Evolutionary conservation across 2,888 invertebrate species (phyloP).

Genomic region (Plemyria rubiginata): DNA sequence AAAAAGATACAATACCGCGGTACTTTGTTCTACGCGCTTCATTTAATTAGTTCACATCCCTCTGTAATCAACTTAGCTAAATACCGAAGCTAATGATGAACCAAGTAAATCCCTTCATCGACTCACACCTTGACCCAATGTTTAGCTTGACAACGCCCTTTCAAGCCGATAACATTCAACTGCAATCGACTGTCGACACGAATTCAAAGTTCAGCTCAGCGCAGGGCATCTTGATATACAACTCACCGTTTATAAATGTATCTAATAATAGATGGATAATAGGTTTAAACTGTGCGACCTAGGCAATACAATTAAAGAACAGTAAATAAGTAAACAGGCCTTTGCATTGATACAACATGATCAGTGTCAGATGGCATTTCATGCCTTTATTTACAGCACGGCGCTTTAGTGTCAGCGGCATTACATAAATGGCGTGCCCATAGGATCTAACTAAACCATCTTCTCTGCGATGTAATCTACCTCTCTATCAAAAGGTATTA

Average conservation of each 20-base stretch:
- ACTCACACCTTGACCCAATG: slow-evolving; percentile 33
- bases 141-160: slow-evolving; percentile 43
- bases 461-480: too few species aligned
- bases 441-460: too few species aligned
- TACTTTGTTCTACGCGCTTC: too few species aligned
- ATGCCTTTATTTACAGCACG: too few species aligned
- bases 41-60: too few species aligned
- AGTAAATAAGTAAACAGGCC: neutral
- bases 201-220: slow-evolving; percentile 48
- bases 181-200: slow-evolving; percentile 42
- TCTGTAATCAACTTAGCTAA: too few species aligned
- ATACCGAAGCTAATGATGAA: neutral
- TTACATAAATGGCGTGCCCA: too few species aligned
- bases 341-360: neutral
- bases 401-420: too few species aligned
- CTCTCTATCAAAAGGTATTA: too few species aligned
- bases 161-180: slow-evolving; percentile 42
- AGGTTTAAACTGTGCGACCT: neutral
- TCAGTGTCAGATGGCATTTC: too few species aligned
- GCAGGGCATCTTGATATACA: slow-evolving; percentile 31
- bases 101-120: slow-evolving; percentile 10
- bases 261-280: slow-evolving; percentile 9
- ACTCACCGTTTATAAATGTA: slow-evolving; percentile 8
- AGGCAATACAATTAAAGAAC: neutral
- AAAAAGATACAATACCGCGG: neutral